phyloP scores from a whole-genome alignment of 2,888 invertebrate species.

The Sesia bembeciformis region DNA sequence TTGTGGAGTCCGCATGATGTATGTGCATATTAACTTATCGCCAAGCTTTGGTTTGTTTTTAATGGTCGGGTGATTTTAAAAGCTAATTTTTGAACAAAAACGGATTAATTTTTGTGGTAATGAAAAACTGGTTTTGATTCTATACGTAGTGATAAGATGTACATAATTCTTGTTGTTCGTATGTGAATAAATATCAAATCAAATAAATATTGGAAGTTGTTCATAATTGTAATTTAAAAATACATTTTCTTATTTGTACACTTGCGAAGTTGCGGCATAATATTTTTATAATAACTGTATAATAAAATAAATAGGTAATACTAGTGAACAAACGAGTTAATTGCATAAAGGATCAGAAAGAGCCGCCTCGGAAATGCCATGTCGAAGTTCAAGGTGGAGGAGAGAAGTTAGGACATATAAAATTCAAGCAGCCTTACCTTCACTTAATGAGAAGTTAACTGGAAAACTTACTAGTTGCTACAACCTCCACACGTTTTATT shows the following conservation, averaged over 20 bases:
- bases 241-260: background rate
- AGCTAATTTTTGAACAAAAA: too few relatives aligned
- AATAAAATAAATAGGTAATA: background rate
- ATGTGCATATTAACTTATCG: background rate
- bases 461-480: conserved; percentile 32
- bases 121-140: too few relatives aligned
- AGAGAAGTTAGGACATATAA: conserved; percentile 7
- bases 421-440: conserved; percentile 13
- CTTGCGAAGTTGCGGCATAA: background rate
- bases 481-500: conserved; percentile 47
- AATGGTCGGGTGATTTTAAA: too few relatives aligned
- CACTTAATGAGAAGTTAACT: conserved; percentile 45
- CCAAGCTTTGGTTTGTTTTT: background rate
- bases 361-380: background rate
- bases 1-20: background rate
- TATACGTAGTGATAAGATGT: too few relatives aligned
- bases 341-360: background rate
- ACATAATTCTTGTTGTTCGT: too few relatives aligned
- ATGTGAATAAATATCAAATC: too few relatives aligned
- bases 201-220: too few relatives aligned
- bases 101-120: too few relatives aligned
- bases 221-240: too few relatives aligned
- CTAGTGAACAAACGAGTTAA: background rate
- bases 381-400: conserved; percentile 2
- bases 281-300: too few relatives aligned